A percentile compares a stretch with the other conserved stretches of the same genome.
Evolutionary conservation across 2,888 invertebrate species (phyloP).

Genomic region (Autographa pulchrina): DNA sequence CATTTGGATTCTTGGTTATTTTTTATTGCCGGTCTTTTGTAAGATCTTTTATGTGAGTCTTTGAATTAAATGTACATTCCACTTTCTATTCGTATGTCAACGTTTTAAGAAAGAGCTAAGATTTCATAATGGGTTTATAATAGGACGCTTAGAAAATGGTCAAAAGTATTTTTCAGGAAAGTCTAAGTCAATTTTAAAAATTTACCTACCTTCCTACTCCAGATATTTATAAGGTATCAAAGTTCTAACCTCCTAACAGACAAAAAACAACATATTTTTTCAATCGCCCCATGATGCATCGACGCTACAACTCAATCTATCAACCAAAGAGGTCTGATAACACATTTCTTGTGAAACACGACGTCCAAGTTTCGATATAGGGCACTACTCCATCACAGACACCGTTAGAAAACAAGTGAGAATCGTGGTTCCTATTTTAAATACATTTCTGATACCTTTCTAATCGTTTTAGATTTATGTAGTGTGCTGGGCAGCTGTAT

Average conservation of each 20-base stretch:
- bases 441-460: conserved; percentile 39
- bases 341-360: conserved; percentile 37
- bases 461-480: conserved; percentile 31
- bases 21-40: conserved; percentile 16
- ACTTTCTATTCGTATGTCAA: not conserved
- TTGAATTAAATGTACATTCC: not conserved
- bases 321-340: conserved; percentile 42
- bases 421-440: conserved; percentile 45
- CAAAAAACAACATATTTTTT: conserved; percentile 11
- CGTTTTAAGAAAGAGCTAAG: not conserved
- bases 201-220: no score
- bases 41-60: not conserved
- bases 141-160: not conserved
- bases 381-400: conserved; percentile 48
- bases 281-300: conserved; percentile 27
- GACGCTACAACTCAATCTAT: conserved; percentile 31
- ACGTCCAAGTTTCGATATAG: conserved; percentile 37
- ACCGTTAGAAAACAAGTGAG: conserved; percentile 50
- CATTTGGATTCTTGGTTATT: conserved; percentile 25
- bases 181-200: no score
- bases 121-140: not conserved
- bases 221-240: conserved; percentile 11
- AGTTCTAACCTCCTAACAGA: conserved; percentile 31
- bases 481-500: not conserved
- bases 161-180: no score